Percentiles rank a stretch among this genome's conserved stretches.
Conservation (phyloP, 2,888 invertebrate genomes). For the Phorcus lineatus region DNA sequence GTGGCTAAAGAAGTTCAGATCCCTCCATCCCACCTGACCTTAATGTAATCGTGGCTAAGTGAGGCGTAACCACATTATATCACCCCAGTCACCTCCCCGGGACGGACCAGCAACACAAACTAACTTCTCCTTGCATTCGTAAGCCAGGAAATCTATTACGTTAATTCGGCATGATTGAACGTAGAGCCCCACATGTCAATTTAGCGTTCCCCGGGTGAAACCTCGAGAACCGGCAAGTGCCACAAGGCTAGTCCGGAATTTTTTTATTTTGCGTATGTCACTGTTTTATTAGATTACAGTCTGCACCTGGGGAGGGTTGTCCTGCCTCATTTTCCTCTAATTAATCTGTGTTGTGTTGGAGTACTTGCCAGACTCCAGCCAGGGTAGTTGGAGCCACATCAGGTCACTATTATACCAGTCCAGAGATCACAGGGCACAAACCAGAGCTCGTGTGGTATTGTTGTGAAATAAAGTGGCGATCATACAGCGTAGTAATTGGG, state of each 20-base stretch:
- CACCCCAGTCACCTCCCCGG: background rate
- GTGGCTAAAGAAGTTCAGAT: background rate
- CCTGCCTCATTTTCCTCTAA: constrained; percentile 21
- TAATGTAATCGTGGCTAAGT: constrained; percentile 21
- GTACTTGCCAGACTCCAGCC: constrained; percentile 11
- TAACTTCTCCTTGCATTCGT: background rate
- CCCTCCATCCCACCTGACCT: constrained; percentile 14
- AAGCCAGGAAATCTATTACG: constrained; percentile 24
- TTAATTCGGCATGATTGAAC: constrained; percentile 25
- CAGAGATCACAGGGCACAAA: constrained; percentile 12
- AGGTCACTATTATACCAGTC: background rate
- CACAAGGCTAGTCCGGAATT: constrained; percentile 8
- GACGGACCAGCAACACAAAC: background rate
- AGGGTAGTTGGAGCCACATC: background rate
- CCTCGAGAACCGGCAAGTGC: constrained; percentile 3
- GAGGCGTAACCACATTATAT: constrained; percentile 11
- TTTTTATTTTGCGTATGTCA: constrained; percentile 25
- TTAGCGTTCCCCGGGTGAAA: constrained; percentile 23
- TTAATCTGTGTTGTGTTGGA: constrained; percentile 24
- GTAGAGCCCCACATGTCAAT: constrained; percentile 19
- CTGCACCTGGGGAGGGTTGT: constrained; percentile 22
- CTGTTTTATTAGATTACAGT: constrained; percentile 21
- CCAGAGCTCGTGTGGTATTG: constrained; percentile 6
- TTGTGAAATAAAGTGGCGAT: constrained; percentile 27
- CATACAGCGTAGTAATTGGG: constrained; percentile 26